Percentiles rank a stretch among this genome's conserved stretches.
phyloP scores from a whole-genome alignment of 2,888 invertebrate species.

The Drosophila atripex region DNA sequence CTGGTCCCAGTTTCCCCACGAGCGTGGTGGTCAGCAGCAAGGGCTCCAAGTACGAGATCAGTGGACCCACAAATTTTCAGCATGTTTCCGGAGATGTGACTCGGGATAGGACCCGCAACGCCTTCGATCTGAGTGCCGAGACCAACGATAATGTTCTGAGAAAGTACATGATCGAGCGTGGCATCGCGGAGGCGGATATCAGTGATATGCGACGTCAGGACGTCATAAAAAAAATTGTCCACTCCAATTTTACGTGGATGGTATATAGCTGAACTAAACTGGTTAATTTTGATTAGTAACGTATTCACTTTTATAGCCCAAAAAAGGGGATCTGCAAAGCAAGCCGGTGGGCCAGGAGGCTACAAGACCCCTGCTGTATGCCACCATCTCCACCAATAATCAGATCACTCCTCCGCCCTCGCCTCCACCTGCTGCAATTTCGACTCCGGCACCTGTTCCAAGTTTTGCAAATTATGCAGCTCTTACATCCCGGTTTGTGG shows the following conservation, averaged over 20 bases:
- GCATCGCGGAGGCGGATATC: slow-evolving; percentile 76
- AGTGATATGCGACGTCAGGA: slow-evolving; percentile 71
- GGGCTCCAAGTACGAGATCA: slow-evolving; percentile 75
- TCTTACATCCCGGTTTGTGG: slow-evolving; percentile 63
- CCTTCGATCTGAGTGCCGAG: slow-evolving; percentile 71
- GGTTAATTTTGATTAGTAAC: not conserved
- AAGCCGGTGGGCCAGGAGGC: slow-evolving; percentile 23
- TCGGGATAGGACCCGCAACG: slow-evolving; percentile 78
- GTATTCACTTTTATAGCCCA: slow-evolving; percentile 52
- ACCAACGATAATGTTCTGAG: slow-evolving; percentile 73
- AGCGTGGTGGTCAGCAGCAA: slow-evolving; percentile 67
- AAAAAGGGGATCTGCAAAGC: slow-evolving; percentile 36
- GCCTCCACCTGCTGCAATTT: slow-evolving; percentile 35
- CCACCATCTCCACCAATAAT: slow-evolving; percentile 70
- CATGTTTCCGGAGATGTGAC: slow-evolving; percentile 79
- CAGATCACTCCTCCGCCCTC: slow-evolving; percentile 59
- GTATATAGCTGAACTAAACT: slow-evolving; percentile 44
- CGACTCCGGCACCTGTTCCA: not conserved
- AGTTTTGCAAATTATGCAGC: slow-evolving; percentile 60
- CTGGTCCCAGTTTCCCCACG: slow-evolving; percentile 68
- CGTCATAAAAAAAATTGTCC: slow-evolving; percentile 73
- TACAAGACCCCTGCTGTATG: slow-evolving; percentile 58
- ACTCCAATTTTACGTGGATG: slow-evolving; percentile 79
- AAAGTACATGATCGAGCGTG: slow-evolving; percentile 80
- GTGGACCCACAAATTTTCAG: slow-evolving; percentile 75